Evolutionary conservation across 2,113 vertebrate species (phyloP).

Genomic region (Cavia porcellus): DNA sequence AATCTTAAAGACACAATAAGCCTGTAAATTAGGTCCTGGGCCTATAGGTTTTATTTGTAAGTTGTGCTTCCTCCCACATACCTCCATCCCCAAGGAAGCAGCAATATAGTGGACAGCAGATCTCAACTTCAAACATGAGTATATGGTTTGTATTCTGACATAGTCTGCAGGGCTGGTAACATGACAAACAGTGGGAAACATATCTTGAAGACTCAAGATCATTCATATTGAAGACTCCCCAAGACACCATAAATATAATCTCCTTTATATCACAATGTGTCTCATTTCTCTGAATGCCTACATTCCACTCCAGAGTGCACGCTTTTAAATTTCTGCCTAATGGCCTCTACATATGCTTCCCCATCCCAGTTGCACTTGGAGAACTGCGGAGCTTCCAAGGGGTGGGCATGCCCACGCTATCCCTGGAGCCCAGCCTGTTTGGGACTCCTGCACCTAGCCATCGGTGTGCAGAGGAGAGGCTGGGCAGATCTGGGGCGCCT

Average conservation of each 20-base stretch:
- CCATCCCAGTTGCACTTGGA: too few relatives aligned
- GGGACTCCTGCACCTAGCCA: too few relatives aligned
- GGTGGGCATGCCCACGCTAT: too few relatives aligned
- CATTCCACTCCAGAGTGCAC: background rate
- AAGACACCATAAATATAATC: background rate
- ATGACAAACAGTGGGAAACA: background rate
- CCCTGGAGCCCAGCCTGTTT: too few relatives aligned
- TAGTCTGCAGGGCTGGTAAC: background rate
- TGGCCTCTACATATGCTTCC: too few relatives aligned
- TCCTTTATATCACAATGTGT: background rate
- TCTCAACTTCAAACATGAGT: background rate
- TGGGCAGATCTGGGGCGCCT: too few relatives aligned
- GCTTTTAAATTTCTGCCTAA: background rate
- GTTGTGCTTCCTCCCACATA: background rate
- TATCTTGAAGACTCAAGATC: background rate
- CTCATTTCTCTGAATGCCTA: background rate
- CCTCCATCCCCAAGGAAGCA: background rate
- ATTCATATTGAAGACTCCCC: background rate
- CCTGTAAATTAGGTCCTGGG: background rate
- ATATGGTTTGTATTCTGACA: background rate
- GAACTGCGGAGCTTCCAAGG: too few relatives aligned
- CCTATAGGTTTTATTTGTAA: background rate
- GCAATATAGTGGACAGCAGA: background rate
- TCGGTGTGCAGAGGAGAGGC: too few relatives aligned
- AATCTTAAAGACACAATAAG: background rate